Base-by-base conservation (phyloP, 2,888 invertebrate genomes). In the Clivina fossor region DNA sequence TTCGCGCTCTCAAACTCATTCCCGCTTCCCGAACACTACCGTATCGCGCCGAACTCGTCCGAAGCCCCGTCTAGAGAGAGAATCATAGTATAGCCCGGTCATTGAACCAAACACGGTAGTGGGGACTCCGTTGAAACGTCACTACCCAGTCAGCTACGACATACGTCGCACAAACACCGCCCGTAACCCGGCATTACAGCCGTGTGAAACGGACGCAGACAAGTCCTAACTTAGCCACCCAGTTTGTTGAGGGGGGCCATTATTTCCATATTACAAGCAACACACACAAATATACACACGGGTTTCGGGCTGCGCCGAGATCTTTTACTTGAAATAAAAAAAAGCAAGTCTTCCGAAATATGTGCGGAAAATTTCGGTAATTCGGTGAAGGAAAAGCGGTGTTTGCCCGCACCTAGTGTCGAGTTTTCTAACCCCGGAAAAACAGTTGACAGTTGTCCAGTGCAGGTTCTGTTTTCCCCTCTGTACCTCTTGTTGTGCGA, bases 271-370 rank as follows among this genome's bases (percentile, higher is more conserved):
- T 69, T 71, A 70, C 68, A 67, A n/a, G n/a, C n/a, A n/a, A n/a
- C n/a, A 68, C 69, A 67, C 69, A 71, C 69, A 69, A 69, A 71
- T 70, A 71, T 70, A 71, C 64, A 70, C 68, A 71, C 68, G 33
- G n/a, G n/a, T n/a, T n/a, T n/a, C 33, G 44, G 51, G 30, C 32
- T 40, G 35, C 46, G 68, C 69, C 63, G 68, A 64, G 69, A 68
- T n/a, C 67, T 71, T 71, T n/a, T n/a, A n/a, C n/a, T n/a, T n/a
- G n/a, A n/a, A n/a, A n/a, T n/a, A n/a, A 71, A 71, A 71, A 72
- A 71, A 71, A 70, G 67, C n/a, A n/a, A n/a, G n/a, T n/a, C n/a
- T n/a, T 69, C 70, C 69, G 68, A 70, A 71, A 70, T 70, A 66
- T 65, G 64, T 63, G 63, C 60, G 64, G 66, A 63, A 64, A 26